Base-by-base conservation (phyloP, 2,888 invertebrate species). In the Hirtodrosophila duncani region DNA sequence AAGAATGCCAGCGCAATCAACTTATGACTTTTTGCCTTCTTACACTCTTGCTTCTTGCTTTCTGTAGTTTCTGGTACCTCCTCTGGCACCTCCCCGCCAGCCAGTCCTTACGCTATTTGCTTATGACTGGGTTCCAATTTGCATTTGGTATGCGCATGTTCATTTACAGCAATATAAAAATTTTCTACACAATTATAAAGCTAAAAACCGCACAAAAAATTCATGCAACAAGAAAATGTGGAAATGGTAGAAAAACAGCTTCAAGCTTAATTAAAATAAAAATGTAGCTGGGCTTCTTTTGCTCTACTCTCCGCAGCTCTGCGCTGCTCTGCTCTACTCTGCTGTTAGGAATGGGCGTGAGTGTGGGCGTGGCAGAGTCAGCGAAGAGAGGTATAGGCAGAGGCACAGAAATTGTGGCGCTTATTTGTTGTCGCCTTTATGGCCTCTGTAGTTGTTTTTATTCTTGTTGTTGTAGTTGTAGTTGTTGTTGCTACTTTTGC, bases 261-360 rank as follows among this genome's bases (percentile, higher is more conserved):
- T 56, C 41, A 77, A 61, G 60, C 63, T 61, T 67, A 80, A 80
- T 72, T 77, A 71, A 77, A 80, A 64, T 67, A 51, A 57, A 67
- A 67, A 63, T 44, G 53, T 53, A 13, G 33, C 34, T 23, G 23
- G 16, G n/a, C 24, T n/a, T n/a, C n/a, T n/a, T n/a, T n/a, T n/a
- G n/a, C n/a, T n/a, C n/a, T n/a, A n/a, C n/a, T n/a, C n/a, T n/a
- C n/a, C n/a, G n/a, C n/a, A n/a, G n/a, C n/a, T n/a, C n/a, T n/a
- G n/a, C n/a, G n/a, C n/a, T n/a, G n/a, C n/a, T n/a, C n/a, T n/a
- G n/a, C n/a, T n/a, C n/a, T n/a, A n/a, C n/a, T n/a, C n/a, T n/a
- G n/a, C n/a, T n/a, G 29, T 44, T 36, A 14, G 21, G 36, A 33
- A 11, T 11, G 1, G n/a, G 16, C 9, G 20, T 27, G 31, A 34